phyloP scores from a whole-genome alignment of 2,797 vertebrate genomes.

The Gobionotothen gibberifrons region DNA sequence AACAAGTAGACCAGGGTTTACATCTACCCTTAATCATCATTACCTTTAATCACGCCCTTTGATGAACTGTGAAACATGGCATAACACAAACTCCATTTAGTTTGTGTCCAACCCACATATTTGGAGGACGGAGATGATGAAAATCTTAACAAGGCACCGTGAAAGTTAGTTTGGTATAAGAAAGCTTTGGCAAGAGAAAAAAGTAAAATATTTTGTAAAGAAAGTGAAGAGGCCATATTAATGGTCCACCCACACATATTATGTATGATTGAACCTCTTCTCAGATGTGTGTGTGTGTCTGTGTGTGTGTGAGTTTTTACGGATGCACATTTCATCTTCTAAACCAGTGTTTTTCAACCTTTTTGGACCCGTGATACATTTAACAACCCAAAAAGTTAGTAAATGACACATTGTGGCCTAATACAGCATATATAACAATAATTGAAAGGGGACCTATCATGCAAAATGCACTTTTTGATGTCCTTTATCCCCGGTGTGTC shows the following conservation, averaged over 20 bases:
- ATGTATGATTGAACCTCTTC: background rate
- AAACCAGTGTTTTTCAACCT: too few species aligned
- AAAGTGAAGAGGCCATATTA: background rate
- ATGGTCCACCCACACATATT: background rate
- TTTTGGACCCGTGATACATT: too few species aligned
- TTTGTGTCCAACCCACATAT: background rate
- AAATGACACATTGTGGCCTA: too few species aligned
- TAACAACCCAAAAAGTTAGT: too few species aligned
- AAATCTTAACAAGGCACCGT: conserved; percentile 1
- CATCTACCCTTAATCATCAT: conserved; percentile 13
- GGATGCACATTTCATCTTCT: too few species aligned
- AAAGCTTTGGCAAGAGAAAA: background rate
- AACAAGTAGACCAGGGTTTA: conserved; percentile 51
- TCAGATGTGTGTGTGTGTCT: too few species aligned
- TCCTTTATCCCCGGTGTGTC: too few species aligned
- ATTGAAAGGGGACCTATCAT: too few species aligned
- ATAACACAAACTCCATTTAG: conserved; percentile 1
- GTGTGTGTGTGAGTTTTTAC: too few species aligned
- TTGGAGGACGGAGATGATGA: conserved; percentile 16
- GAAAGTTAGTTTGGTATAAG: background rate
- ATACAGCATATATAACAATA: too few species aligned
- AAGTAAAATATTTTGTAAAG: background rate
- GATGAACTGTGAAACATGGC: conserved; percentile 44
- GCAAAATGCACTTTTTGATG: too few species aligned
- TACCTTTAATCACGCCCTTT: conserved; percentile 55